Base-by-base conservation (phyloP, 2,888 invertebrate species). In the Lypha dubia region DNA sequence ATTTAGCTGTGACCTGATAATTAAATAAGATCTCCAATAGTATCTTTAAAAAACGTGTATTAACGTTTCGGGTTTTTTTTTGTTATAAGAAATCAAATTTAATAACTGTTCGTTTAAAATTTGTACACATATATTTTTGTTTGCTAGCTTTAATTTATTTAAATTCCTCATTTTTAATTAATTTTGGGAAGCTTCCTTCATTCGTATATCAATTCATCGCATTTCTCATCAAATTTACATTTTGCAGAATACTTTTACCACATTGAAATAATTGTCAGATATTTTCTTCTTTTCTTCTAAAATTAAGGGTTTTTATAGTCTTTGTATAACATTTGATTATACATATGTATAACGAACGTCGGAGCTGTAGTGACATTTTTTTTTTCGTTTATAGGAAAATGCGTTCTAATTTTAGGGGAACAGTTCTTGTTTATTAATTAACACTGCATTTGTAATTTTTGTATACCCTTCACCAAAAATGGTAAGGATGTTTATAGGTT, bases 1-100 rank as follows among this genome's bases (percentile, higher is more conserved):
- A 63, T 53, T 63, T 63, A 15, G 28, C 41, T 65, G 53, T 56
- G 65, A 75, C 65, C 67, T 46, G 24, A 58, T 75, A 44, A 76
- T 24, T 53, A 76, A 76, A 67, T 75, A 24, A 76, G 22, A 28
- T 75, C 53, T 41, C 51, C 53, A n/a, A 15, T 41, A 11, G 7
- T 1, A 20, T 35, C 53, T 75, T 56, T 75, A 6, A 24, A 17
- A 58, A 35, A 58, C 35, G 17, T 35, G 58, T 58, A 8, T 58
- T 44, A 46, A 28, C 13, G n/a, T n/a, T 32, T 65, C 28, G 24
- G 11, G 15, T 63, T 63, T 28, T 63, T 63, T 28, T 24, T 44
- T 46, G 63, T 28, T 20, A 62, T 38, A 62, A 24, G 38, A 62
- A 62, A 15, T 3, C 22, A 7, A 41, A 62, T n/a, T 24, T 56